Conservation (phyloP, 2,113 vertebrate genomes). For the Leptosomus discolor region DNA sequence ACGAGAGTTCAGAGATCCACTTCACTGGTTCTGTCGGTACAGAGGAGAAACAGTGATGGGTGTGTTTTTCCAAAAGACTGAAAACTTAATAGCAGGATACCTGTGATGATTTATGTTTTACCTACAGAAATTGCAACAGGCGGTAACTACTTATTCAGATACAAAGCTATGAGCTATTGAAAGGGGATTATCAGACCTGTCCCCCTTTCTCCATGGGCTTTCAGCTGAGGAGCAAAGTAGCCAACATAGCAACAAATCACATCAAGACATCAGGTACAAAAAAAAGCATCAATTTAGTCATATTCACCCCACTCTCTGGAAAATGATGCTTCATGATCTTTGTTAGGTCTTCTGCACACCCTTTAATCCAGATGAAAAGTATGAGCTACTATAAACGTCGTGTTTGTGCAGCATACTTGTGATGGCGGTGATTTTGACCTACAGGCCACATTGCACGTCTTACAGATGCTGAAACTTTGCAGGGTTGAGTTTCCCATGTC, state of each 20-base stretch:
- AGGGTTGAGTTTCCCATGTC: neutral
- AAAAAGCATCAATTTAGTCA: neutral
- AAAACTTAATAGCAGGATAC: neutral
- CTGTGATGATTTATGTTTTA: neutral
- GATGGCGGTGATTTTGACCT: neutral
- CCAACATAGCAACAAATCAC: neutral
- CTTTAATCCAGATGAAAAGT: neutral
- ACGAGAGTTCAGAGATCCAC: neutral
- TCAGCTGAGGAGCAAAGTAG: neutral
- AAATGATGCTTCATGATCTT: neutral
- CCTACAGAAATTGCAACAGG: neutral
- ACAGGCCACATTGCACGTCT: rapidly evolving
- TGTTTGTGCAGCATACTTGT: neutral
- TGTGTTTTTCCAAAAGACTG: neutral
- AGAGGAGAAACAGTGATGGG: rapidly evolving
- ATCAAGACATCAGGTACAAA: neutral
- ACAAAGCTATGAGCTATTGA: neutral
- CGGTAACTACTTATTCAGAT: neutral
- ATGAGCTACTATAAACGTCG: neutral
- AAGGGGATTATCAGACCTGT: neutral
- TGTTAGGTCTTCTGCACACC: neutral
- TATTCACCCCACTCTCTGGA: neutral
- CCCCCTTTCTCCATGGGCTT: neutral
- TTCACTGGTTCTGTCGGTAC: neutral
- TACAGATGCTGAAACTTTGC: neutral